A percentile compares a stretch with the other conserved stretches of the same genome.
phyloP scores from a whole-genome alignment of 2,797 vertebrate species.

The Hemibagrus guttatus region DNA sequence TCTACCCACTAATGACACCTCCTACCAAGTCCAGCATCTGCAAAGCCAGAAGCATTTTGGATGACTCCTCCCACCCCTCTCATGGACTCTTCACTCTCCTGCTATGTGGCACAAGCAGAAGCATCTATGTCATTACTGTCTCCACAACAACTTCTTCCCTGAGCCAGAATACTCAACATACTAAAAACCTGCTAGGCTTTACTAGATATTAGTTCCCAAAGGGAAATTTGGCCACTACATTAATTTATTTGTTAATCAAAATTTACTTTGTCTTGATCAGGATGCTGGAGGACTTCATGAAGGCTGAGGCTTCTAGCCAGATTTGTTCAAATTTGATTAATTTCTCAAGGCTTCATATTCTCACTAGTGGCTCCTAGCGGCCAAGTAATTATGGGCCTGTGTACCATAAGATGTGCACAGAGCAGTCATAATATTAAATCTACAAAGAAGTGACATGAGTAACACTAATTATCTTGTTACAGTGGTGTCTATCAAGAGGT shows the following conservation, averaged over 20 bases:
- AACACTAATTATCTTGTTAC: no score
- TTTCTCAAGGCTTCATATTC: no score
- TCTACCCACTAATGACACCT: neutral
- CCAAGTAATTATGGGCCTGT: no score
- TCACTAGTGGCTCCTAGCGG: no score
- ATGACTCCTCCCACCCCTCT: neutral
- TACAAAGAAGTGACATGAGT: no score
- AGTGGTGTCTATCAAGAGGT: no score
- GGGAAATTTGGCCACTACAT: neutral
- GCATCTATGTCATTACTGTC: neutral
- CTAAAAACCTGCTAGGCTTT: neutral
- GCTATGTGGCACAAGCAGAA: neutral
- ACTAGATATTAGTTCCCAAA: neutral
- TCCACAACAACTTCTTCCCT: neutral
- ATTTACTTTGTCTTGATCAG: neutral
- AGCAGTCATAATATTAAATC: no score
- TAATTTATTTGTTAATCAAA: neutral
- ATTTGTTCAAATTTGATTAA: no score
- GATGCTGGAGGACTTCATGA: neutral
- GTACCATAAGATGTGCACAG: no score
- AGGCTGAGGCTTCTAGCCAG: no score
- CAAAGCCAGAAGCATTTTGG: neutral
- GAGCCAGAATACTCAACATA: neutral
- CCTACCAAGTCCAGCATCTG: neutral
- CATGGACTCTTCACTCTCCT: neutral